These are phyloP conservation scores for Aphis gossypii DNA, from an alignment of 1,140 invertebrate species.

Conservation along the genomic window DNA sequence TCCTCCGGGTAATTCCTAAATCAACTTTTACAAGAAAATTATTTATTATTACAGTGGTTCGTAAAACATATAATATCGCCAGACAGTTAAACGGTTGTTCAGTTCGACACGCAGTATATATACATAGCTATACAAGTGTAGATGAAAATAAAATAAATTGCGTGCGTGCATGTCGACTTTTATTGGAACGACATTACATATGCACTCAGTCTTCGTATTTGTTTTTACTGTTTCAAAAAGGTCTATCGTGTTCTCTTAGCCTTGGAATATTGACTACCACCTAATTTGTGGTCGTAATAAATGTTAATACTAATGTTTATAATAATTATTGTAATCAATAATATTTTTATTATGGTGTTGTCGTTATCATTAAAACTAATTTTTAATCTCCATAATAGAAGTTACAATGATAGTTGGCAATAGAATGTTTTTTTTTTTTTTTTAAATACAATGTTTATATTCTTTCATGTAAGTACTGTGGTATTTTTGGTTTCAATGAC, in stretches of 20 bases:
- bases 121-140: background rate
- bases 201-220: background rate
- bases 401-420: background rate
- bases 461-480: background rate
- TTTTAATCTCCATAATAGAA: background rate
- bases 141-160: background rate
- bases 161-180: background rate
- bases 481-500: background rate
- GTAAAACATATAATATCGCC: constrained; percentile 14
- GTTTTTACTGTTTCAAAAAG: background rate
- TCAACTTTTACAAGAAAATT: constrained; percentile 37
- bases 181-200: background rate
- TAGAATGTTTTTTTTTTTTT: background rate
- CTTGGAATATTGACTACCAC: background rate
- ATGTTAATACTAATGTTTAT: background rate
- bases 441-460: background rate
- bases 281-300: background rate
- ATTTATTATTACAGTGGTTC: constrained; percentile 24
- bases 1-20: constrained; percentile 15
- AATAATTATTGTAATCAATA: background rate
- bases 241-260: background rate
- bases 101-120: background rate
- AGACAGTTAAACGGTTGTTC: background rate
- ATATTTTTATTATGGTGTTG: too few species aligned
- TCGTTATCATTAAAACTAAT: background rate